These are phyloP conservation scores for Burhinus oedicnemus DNA, from an alignment of 2,113 vertebrate species.

Conservation along the genomic window DNA sequence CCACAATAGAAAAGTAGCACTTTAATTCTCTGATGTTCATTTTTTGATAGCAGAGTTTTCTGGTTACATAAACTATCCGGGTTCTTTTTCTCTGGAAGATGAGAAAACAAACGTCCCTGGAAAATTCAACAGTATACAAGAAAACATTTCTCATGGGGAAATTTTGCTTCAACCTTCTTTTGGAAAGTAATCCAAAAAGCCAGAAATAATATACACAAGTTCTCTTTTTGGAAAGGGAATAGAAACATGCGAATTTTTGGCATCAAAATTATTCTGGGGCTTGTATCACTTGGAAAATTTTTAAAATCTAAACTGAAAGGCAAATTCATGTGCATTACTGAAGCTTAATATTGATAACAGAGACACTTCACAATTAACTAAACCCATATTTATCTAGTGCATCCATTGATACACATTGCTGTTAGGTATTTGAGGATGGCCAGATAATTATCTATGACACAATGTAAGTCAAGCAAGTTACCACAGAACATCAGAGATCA, in stretches of 20 bases:
- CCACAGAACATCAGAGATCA: neutral
- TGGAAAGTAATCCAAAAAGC: neutral
- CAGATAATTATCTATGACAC: neutral
- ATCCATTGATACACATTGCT: accelerated
- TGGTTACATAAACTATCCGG: neutral
- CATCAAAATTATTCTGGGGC: neutral
- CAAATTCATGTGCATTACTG: neutral
- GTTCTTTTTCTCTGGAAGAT: neutral
- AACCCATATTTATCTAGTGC: neutral
- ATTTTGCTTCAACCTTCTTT: neutral
- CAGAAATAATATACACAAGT: neutral
- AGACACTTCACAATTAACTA: neutral
- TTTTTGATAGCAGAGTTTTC: neutral
- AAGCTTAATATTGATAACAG: neutral
- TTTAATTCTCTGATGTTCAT: neutral
- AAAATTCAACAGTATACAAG: neutral
- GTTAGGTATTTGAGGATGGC: neutral
- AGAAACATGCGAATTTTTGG: neutral
- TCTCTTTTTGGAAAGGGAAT: neutral
- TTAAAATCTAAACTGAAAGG: neutral
- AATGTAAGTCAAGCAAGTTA: no score
- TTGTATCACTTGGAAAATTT: neutral
- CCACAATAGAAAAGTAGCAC: neutral
- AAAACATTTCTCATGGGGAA: neutral
- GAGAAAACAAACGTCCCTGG: neutral